These are phyloP conservation scores for Gymnobelideus leadbeateri DNA, from an alignment of 2,113 vertebrate genomes.

Conservation along the genomic window DNA sequence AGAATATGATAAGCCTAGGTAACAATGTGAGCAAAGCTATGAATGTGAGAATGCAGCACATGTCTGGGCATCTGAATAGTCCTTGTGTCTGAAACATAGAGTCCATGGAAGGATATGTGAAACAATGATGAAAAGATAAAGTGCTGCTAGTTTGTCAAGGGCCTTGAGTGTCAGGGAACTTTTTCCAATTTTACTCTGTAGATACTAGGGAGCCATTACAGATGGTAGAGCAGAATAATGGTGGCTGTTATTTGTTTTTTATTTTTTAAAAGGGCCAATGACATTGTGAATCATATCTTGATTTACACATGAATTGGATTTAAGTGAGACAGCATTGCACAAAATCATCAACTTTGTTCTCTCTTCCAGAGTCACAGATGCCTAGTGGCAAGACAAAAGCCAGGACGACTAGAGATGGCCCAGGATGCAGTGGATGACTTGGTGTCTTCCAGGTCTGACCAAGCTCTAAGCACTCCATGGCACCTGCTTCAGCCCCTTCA, in stretches of 20 bases:
- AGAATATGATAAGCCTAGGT: neutral
- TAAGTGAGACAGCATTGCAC: neutral
- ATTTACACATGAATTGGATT: neutral
- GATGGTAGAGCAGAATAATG: neutral
- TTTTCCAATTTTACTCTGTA: neutral
- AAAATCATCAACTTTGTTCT: neutral
- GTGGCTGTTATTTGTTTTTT: neutral
- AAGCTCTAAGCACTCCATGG: neutral
- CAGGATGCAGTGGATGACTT: neutral
- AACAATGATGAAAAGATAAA: neutral
- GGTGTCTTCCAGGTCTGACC: neutral
- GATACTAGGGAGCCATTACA: neutral
- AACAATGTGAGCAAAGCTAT: neutral
- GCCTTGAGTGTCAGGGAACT: neutral
- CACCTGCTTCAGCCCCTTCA: neutral
- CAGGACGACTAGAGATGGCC: neutral
- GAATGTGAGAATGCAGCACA: neutral
- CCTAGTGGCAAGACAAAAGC: neutral
- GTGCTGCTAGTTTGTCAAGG: neutral
- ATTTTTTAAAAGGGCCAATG: neutral
- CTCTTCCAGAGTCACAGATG: neutral
- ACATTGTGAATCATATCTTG: neutral
- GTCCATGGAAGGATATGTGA: too few relatives aligned
- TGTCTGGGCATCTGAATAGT: neutral
- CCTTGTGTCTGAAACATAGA: neutral